These are phyloP conservation scores for Orientallactaga sibirica DNA, from an alignment of 2,797 vertebrate species.

Conservation along the genomic window DNA sequence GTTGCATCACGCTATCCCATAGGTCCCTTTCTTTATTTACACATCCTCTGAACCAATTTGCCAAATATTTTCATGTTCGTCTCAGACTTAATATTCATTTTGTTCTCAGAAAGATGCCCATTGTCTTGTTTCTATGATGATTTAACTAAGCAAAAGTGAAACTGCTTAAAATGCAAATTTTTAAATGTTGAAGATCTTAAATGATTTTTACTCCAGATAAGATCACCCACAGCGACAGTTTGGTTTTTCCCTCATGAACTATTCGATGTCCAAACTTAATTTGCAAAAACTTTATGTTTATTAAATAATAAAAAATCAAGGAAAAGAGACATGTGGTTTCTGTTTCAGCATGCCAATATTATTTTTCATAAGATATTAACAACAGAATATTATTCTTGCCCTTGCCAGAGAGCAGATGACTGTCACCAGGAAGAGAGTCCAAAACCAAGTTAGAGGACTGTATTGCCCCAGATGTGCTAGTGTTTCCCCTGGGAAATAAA, in stretches of 20 bases:
- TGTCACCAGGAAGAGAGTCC: conserved; percentile 84
- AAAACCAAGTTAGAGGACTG: conserved; percentile 81
- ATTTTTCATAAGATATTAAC: conserved; percentile 71
- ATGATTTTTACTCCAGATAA: conserved; percentile 41
- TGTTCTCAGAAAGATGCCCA: neutral
- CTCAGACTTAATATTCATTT: neutral
- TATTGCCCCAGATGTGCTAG: conserved; percentile 78
- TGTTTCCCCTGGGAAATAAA: conserved; percentile 84
- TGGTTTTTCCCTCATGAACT: neutral
- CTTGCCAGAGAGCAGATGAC: conserved; percentile 69
- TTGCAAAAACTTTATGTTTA: conserved; percentile 33
- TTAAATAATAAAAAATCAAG: conserved; percentile 11
- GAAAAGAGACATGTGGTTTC: conserved; percentile 23
- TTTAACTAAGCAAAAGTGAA: neutral
- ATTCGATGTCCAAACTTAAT: conserved; percentile 57
- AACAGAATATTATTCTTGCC: conserved; percentile 83
- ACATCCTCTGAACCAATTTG: neutral
- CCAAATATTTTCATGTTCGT: neutral
- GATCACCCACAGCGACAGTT: neutral
- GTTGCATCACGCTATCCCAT: neutral
- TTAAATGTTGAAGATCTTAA: conserved; percentile 46
- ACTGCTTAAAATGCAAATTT: conserved; percentile 9
- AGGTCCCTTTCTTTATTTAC: neutral
- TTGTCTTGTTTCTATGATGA: neutral
- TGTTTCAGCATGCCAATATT: conserved; percentile 50